phyloP scores from a whole-genome alignment of 1,140 invertebrate species.

The Neelides sp. region DNA sequence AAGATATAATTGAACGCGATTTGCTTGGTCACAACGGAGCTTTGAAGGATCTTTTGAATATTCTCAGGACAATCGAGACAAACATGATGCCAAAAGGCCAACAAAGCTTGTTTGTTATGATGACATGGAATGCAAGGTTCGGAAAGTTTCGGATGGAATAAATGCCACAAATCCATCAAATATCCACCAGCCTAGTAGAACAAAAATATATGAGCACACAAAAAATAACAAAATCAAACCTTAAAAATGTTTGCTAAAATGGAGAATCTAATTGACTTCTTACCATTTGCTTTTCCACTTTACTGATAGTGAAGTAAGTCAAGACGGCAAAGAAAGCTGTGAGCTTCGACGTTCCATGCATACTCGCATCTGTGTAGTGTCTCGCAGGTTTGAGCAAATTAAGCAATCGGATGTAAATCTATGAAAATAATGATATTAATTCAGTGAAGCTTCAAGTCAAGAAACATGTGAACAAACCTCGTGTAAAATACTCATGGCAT shows the following conservation, averaged over 20 bases:
- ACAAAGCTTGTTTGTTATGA: slow-evolving; percentile 84
- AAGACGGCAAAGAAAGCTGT: slow-evolving; percentile 82
- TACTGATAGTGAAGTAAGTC: slow-evolving; percentile 76
- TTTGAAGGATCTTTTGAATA: slow-evolving; percentile 68
- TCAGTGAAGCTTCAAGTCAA: background rate
- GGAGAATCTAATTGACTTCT: slow-evolving; percentile 32
- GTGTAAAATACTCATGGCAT: slow-evolving; percentile 66
- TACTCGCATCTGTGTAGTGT: slow-evolving; percentile 68
- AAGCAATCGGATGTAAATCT: slow-evolving; percentile 31
- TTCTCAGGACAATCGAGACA: slow-evolving; percentile 85
- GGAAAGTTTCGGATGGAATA: slow-evolving; percentile 87
- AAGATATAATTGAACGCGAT: slow-evolving; percentile 94
- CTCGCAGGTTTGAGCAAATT: slow-evolving; percentile 60
- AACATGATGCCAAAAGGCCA: slow-evolving; percentile 85
- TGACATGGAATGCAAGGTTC: slow-evolving; percentile 87
- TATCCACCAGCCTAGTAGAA: slow-evolving; percentile 63
- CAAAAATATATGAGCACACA: slow-evolving; percentile 1
- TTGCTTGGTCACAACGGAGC: slow-evolving; percentile 72
- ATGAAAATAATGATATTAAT: slow-evolving; percentile 1
- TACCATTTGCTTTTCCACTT: slow-evolving; percentile 84
- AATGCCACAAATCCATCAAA: slow-evolving; percentile 78
- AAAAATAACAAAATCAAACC: slow-evolving; percentile 19
- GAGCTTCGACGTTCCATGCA: slow-evolving; percentile 78
- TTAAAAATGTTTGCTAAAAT: slow-evolving; percentile 2
- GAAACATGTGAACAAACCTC: slow-evolving; percentile 43